phyloP scores from a whole-genome alignment of 2,888 invertebrate species.

The Nyleta sp. region DNA sequence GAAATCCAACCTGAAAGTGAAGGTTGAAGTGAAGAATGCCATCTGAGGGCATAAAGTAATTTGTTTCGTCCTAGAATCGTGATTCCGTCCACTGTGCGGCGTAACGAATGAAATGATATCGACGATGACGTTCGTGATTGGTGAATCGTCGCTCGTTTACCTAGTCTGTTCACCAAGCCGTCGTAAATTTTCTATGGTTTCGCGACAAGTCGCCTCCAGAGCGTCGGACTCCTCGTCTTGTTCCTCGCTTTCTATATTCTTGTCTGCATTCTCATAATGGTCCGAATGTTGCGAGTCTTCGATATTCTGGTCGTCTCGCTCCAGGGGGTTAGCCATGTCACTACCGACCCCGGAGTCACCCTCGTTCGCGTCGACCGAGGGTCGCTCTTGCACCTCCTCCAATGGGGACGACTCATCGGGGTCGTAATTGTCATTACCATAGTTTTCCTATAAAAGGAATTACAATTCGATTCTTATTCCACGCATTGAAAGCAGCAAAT shows the following conservation, averaged over 20 bases:
- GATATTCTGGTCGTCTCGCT: slow-evolving; percentile 79
- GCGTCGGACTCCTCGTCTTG: slow-evolving; percentile 76
- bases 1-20: no score
- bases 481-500: no score
- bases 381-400: slow-evolving; percentile 75
- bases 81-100: no score
- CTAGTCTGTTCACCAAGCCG: slow-evolving; percentile 80
- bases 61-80: no score
- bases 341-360: slow-evolving; percentile 81
- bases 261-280: slow-evolving; percentile 73
- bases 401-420: slow-evolving; percentile 74
- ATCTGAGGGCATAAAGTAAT: no score
- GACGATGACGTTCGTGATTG: not conserved
- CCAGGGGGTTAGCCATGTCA: slow-evolving; percentile 80
- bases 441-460: slow-evolving; percentile 73
- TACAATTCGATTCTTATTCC: no score
- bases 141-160: slow-evolving; percentile 65
- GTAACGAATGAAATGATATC: no score
- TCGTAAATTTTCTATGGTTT: slow-evolving; percentile 80
- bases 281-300: slow-evolving; percentile 76
- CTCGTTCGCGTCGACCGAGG: slow-evolving; percentile 78
- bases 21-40: no score
- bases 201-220: slow-evolving; percentile 79
- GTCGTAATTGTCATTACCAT: slow-evolving; percentile 72
- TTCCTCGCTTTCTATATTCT: slow-evolving; percentile 73